Evolutionary conservation across 2,797 vertebrate species (phyloP).

Genomic region (Propithecus perrieri): DNA sequence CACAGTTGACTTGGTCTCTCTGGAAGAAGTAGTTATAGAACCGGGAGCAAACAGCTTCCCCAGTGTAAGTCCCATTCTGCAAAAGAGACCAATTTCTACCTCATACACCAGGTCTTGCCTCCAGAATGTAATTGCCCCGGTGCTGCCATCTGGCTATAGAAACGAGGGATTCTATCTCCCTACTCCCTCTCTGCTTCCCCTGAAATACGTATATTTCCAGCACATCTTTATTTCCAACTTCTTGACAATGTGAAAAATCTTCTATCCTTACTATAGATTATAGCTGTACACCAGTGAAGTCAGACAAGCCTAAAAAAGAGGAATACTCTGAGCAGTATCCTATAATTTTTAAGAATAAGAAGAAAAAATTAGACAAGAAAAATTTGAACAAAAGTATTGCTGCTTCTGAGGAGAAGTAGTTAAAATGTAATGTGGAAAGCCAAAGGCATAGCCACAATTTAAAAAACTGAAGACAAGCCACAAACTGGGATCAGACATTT

Average conservation of each 20-base stretch:
- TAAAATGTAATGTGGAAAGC: background rate
- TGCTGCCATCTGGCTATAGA: background rate
- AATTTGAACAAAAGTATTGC: background rate
- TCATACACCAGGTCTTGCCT: background rate
- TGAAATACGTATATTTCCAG: background rate
- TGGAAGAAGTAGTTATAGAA: conserved; percentile 26
- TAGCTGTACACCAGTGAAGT: background rate
- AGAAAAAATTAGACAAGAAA: background rate
- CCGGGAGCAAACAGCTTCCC: background rate
- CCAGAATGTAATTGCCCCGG: background rate
- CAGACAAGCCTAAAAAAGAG: background rate
- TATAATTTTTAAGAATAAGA: background rate
- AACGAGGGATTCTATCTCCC: background rate
- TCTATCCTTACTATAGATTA: background rate
- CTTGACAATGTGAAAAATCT: background rate
- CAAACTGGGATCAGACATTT: background rate
- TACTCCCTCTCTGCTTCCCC: background rate
- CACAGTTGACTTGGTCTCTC: background rate
- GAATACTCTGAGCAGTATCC: background rate
- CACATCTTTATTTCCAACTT: background rate
- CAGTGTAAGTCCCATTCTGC: background rate
- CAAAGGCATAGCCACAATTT: background rate
- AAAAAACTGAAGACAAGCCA: background rate
- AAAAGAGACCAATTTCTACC: background rate
- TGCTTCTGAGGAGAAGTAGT: background rate